Conservation (phyloP, 2,888 invertebrate species). For the Drosophila nr. perissopoda region DNA sequence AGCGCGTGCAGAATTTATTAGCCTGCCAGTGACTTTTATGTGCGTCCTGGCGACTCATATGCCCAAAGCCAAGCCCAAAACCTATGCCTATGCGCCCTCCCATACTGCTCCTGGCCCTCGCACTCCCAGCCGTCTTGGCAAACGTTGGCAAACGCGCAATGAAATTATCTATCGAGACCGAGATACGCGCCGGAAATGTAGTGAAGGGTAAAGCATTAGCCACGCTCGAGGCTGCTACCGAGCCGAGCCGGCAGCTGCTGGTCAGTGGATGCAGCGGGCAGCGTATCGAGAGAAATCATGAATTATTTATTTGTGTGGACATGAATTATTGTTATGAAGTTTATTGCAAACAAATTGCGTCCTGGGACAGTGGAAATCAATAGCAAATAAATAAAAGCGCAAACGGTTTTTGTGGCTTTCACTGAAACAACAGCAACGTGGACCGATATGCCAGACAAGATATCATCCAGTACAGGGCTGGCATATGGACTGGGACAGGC, state of each 20-base stretch:
- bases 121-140: neutral
- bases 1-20: constrained; percentile 65
- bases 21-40: constrained; percentile 59
- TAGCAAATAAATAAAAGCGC: constrained; percentile 81
- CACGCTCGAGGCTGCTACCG: constrained; percentile 12
- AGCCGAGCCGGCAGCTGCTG: constrained; percentile 17
- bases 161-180: constrained; percentile 50
- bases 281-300: constrained; percentile 66
- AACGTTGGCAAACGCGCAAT: constrained; percentile 32
- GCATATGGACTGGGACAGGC: constrained; percentile 17
- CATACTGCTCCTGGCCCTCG: neutral
- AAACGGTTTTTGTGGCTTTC: constrained; percentile 80
- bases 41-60: constrained; percentile 14
- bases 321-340: constrained; percentile 83
- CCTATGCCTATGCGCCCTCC: constrained; percentile 2
- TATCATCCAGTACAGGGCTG: constrained; percentile 35
- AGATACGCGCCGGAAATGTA: constrained; percentile 31
- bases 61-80: neutral
- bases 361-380: constrained; percentile 81
- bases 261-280: constrained; percentile 30
- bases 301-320: constrained; percentile 81
- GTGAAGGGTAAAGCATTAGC: constrained; percentile 48
- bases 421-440: constrained; percentile 62
- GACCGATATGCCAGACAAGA: constrained; percentile 61
- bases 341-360: constrained; percentile 82